Evolutionary conservation across 2,888 invertebrate species (phyloP).

Genomic region (Caenorhabditis drosophilae): DNA sequence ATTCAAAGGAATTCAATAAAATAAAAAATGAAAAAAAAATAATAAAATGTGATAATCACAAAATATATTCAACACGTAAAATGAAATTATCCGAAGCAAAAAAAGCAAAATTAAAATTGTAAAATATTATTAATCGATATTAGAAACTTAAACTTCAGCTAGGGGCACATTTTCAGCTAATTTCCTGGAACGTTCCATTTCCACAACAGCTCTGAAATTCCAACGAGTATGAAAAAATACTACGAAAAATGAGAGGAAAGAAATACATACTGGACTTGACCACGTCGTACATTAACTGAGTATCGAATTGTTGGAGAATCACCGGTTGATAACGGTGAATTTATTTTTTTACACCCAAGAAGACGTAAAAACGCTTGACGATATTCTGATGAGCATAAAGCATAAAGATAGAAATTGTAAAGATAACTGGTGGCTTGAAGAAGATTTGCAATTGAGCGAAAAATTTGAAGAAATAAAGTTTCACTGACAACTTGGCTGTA

Average conservation of each 20-base stretch:
- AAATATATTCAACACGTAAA: too few relatives aligned
- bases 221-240: too few relatives aligned
- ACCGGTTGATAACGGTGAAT: constrained; percentile 44
- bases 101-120: too few relatives aligned
- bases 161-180: background rate
- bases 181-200: constrained; percentile 2
- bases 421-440: constrained; percentile 71
- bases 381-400: constrained; percentile 62
- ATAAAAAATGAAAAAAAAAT: too few relatives aligned
- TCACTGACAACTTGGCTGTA: constrained; percentile 22
- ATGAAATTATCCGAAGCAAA: too few relatives aligned
- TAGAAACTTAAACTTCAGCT: background rate
- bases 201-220: constrained; percentile 26
- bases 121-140: too few relatives aligned
- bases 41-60: too few relatives aligned
- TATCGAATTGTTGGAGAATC: constrained; percentile 56
- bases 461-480: constrained; percentile 69
- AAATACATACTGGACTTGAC: constrained; percentile 12
- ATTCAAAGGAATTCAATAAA: too few relatives aligned
- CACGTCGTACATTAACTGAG: constrained; percentile 30
- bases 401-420: constrained; percentile 70
- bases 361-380: constrained; percentile 57
- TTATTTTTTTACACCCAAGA: constrained; percentile 43
- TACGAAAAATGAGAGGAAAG: background rate
- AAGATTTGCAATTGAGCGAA: constrained; percentile 72